Conservation (phyloP, 1,140 invertebrate species). For the Ceratitis capitata region DNA sequence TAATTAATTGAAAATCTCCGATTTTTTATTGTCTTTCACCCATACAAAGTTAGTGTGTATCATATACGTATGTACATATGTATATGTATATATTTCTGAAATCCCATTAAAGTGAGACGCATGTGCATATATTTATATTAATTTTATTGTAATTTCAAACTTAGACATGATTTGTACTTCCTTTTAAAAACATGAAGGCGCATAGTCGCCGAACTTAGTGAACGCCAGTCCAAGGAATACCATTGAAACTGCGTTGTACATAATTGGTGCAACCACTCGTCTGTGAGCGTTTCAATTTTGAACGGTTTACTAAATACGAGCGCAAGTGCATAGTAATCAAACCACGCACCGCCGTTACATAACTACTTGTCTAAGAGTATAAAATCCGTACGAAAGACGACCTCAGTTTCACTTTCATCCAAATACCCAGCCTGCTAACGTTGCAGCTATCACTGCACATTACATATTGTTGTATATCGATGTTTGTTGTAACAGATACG, state of each 20-base stretch:
- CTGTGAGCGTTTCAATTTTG: background rate
- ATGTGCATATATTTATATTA: too few relatives aligned
- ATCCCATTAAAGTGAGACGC: too few relatives aligned
- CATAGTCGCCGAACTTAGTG: background rate
- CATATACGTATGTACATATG: too few relatives aligned
- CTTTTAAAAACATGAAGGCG: background rate
- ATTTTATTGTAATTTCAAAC: too few relatives aligned
- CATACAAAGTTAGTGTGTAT: too few relatives aligned
- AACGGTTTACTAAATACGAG: background rate
- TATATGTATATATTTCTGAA: too few relatives aligned
- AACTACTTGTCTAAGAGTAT: background rate
- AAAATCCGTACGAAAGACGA: background rate
- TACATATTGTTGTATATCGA: background rate
- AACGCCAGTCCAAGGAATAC: background rate
- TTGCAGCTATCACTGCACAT: background rate
- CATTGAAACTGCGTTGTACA: background rate
- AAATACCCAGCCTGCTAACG: background rate
- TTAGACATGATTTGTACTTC: background rate
- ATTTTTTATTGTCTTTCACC: too few relatives aligned
- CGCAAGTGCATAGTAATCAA: too few relatives aligned
- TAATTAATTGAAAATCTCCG: too few relatives aligned
- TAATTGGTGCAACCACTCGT: background rate
- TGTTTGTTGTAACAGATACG: background rate
- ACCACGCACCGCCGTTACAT: background rate
- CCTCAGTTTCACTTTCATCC: conserved; percentile 22